Conservation (phyloP, 2,888 invertebrate species). For the Charanyca ferruginea region DNA sequence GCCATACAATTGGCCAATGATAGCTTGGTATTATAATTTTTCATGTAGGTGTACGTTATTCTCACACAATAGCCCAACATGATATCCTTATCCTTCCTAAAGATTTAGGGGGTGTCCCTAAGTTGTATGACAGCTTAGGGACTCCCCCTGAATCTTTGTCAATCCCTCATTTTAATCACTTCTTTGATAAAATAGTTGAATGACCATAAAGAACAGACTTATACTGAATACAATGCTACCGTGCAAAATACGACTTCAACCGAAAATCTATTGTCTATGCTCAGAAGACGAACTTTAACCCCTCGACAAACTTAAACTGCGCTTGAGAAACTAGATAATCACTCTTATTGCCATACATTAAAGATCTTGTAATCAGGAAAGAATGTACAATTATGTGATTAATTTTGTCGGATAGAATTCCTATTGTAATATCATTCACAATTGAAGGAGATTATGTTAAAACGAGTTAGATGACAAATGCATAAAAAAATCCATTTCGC, state of each 20-base stretch:
- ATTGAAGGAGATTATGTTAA: slow-evolving; percentile 60
- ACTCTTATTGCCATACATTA: background rate
- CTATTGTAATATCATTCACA: slow-evolving; percentile 55
- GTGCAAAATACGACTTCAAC: slow-evolving; percentile 61
- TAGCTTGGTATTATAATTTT: no score
- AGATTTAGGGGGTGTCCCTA: no score
- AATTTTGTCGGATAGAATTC: slow-evolving; percentile 47
- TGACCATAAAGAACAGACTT: slow-evolving; percentile 55
- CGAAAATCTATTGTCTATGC: slow-evolving; percentile 57
- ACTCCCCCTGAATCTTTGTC: slow-evolving; percentile 19
- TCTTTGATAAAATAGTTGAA: slow-evolving; percentile 53
- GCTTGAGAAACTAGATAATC: background rate
- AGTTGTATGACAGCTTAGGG: background rate
- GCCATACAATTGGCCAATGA: no score
- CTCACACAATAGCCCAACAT: slow-evolving; percentile 30
- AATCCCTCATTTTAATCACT: slow-evolving; percentile 35
- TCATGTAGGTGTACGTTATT: no score
- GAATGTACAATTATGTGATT: background rate
- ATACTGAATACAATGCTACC: slow-evolving; percentile 53
- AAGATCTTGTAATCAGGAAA: background rate
- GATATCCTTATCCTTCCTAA: slow-evolving; percentile 14
- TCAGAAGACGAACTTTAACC: slow-evolving; percentile 46
- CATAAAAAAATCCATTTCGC: slow-evolving; percentile 57
- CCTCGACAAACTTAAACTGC: slow-evolving; percentile 16
- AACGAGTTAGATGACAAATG: slow-evolving; percentile 64